Base-by-base conservation (phyloP, 2,113 vertebrate species). In the Lates calcarifer region DNA sequence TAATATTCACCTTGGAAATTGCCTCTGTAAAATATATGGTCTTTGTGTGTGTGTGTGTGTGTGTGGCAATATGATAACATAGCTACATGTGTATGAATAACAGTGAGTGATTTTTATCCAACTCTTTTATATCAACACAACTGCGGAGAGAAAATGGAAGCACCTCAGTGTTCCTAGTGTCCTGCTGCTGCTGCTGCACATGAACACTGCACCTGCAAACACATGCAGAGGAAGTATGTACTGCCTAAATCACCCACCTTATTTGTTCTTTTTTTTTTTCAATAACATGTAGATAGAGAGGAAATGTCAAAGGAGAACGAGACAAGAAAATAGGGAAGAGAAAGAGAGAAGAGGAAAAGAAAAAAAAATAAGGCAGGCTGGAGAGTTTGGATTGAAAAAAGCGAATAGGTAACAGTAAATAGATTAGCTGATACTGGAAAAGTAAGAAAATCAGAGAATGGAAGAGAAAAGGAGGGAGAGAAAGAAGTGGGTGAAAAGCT, bases 1-100 rank as follows among this genome's bases (percentile, higher is more conserved):
- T 77, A 67, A 73, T 77, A 77, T 81, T 62, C 31, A 24, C 47
- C 62, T 63, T 24, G 1, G 13, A 57, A 60, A 79, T 63, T 41
- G 62, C 58, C 78, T 18, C 45, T 61, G 33, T n/a, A 5, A 13
- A 5, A 33, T 14, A 29, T 74, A 8, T 51, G 22, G 4, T 0
- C 13, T 5, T 41, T 22, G 20, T 22, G 20, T 45, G 9, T 49
- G 18, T 22, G 7, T 10, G 45, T 37, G 35, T 37, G 35, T 8
- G 35, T 6, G 33, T 6, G 35, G 35, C 9, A 9, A 37, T 37
- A 37, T 37, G 35, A 37, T 5, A 37, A 9, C 45, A 20, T 2
- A 7, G 45, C 8, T 63, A 49, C 9, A 45, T 45, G 20, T 17
- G 8, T 18, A 3, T 49, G 47, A 22, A 22, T 49, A 22, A 8